Evolutionary conservation across 53 echinoderm and acorn worm species (phyloP).

Genomic region (Stichopus horrens): DNA sequence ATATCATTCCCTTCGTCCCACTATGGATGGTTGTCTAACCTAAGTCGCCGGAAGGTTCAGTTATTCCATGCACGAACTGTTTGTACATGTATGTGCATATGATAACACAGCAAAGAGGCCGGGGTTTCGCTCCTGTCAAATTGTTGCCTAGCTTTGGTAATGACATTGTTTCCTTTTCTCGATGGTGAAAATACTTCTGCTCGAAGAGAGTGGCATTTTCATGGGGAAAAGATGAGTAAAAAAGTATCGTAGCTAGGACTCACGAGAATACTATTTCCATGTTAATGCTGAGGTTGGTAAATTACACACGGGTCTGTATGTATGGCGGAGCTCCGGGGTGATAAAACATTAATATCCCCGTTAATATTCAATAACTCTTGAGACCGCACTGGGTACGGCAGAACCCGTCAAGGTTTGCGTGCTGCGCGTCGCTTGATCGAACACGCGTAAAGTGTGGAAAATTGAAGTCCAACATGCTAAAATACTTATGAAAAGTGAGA

Average conservation of each 20-base stretch:
- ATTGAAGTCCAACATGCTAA: constrained; percentile 56
- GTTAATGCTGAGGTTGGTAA: constrained; percentile 50
- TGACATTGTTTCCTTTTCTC: constrained; percentile 33
- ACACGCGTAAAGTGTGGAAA: constrained; percentile 55
- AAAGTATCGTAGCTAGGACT: constrained; percentile 75
- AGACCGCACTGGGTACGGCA: constrained; percentile 64
- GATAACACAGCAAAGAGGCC: constrained; percentile 45
- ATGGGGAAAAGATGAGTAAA: constrained; percentile 54
- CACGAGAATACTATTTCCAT: constrained; percentile 52
- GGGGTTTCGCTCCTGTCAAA: constrained; percentile 33
- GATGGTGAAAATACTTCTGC: constrained; percentile 24
- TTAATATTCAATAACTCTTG: constrained; percentile 98
- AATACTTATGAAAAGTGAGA: constrained; percentile 56
- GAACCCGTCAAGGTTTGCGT: constrained; percentile 40
- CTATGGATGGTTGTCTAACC: background rate
- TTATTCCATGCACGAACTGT: constrained; percentile 25
- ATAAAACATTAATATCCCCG: constrained; percentile 98
- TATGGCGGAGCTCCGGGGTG: constrained; percentile 59
- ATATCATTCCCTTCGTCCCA: background rate
- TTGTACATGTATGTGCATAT: constrained; percentile 49
- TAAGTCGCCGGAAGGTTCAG: constrained; percentile 28
- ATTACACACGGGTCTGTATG: constrained; percentile 49
- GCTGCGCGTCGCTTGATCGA: constrained; percentile 44
- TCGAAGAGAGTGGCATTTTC: constrained; percentile 32
- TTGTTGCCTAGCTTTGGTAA: background rate